These are phyloP conservation scores for Pammene aurita DNA, from an alignment of 2,888 invertebrate species.

Conservation along the genomic window DNA sequence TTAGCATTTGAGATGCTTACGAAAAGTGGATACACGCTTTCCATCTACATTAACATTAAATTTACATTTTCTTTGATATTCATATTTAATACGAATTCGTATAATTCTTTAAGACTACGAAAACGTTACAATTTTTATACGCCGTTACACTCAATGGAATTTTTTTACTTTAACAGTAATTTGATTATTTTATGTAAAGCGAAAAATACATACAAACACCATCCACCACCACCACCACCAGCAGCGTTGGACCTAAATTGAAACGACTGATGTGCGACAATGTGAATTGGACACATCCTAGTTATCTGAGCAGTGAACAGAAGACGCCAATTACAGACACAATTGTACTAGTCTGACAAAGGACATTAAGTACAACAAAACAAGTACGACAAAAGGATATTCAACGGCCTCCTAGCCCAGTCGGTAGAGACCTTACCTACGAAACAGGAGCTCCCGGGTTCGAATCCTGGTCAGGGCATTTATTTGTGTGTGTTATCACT, in stretches of 20 bases:
- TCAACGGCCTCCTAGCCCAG: no score
- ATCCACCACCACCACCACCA: no score
- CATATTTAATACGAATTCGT: constrained; percentile 56
- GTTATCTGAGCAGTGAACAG: constrained; percentile 16
- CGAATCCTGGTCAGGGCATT: no score
- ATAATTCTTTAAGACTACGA: constrained; percentile 49
- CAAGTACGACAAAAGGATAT: no score
- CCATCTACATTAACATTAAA: constrained; percentile 59
- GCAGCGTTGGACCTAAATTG: constrained; percentile 1
- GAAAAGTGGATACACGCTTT: constrained; percentile 48
- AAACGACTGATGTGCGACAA: constrained; percentile 23
- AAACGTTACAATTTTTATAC: constrained; percentile 28
- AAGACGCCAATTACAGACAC: constrained; percentile 20
- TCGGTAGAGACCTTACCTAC: no score
- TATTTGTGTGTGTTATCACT: no score
- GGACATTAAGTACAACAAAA: background rate
- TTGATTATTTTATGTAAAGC: constrained; percentile 1
- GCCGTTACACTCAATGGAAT: constrained; percentile 10
- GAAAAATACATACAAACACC: background rate
- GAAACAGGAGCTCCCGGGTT: no score
- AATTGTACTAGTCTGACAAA: constrained; percentile 15
- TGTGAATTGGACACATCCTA: constrained; percentile 22
- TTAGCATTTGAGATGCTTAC: constrained; percentile 49
- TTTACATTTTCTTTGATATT: constrained; percentile 61
- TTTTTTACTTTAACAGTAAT: constrained; percentile 7